Base-by-base conservation (phyloP, 2,113 vertebrate species). In the Perccottus glenii region DNA sequence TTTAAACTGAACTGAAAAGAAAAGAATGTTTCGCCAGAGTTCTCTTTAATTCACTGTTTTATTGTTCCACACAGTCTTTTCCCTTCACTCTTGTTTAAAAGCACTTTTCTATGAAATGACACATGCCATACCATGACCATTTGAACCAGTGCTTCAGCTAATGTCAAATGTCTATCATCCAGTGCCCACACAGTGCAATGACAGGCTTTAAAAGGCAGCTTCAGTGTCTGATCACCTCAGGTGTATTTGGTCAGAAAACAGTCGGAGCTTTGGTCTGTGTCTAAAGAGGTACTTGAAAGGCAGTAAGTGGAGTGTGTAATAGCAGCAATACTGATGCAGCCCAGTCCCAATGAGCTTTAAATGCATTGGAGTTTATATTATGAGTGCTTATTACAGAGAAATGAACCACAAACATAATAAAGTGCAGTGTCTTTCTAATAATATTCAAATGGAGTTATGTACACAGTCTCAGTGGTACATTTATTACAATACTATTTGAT, bases 121-220 rank as follows among this genome's bases (percentile, higher is more conserved):
- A 40, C 14, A 10, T 50, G 48, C 14, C 12, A 36, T 16, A 43
- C 42, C 6, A 9, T 16, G 33, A 38, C 12, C 33, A n/a, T 35
- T 43, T 35, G 7, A 57, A 33, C 35, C 14, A 11, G 52, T 40
- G 55, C 55, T 40, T 58, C 14, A 16, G 2, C 4, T 42, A 42
- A 42, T 58, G 36, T 58, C 55, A 58, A 9, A 38, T 14, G 55
- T 42, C 55, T 35, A 58, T 58, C 55, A 58, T 35, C 8, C 55
- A 7, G 9, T 6, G n/a, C 55, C 55, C 55, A 42, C 55, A 42
- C 38, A 4, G 33, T 4, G 6, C 32, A 15, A 35, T 43, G 15
- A 58, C 55, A 19, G 42, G 14, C 36, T 58, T 58, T 43, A 58
- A 55, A 50, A 55, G 12, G 6, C 52, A 4, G 12, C 14, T 14